Evolutionary conservation across 2,888 invertebrate genomes (phyloP), one percentile per base, ranked within the genome.

Genomic region (Lepidocyrtinus sp.): DNA sequence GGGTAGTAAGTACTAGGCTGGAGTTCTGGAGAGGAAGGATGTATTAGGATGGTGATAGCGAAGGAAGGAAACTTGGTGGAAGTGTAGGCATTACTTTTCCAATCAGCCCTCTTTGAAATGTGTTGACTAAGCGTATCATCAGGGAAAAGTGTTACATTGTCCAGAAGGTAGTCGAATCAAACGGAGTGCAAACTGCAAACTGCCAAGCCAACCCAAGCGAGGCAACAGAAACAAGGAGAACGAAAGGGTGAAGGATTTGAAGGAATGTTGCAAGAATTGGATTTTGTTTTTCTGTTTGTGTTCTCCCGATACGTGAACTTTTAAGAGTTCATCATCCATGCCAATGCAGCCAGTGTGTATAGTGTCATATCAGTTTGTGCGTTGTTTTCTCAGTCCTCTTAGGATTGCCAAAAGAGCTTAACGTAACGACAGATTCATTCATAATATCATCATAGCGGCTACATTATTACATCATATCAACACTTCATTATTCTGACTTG

Each of bases 61-160:
- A 19, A 27, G 63, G 24, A 24, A 75, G 26, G n/a, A 5, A 17
- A 26, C 36, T 27, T 69, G 67, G 22, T 63, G 50, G 68, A 77
- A 79, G 79, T 74, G 69, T 73, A 79, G 73, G 78, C 77, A 78
- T 79, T 79, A 74, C 69, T 79, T 74, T 69, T 79, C 69, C 79
- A 79, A 79, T 79, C 79, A 79, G 73, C 74, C 79, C 69, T 74
- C 63, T 59, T 17, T 25, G 74, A 27, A 79, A 79, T 74, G 79
- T 79, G 79, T 79, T 79, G 79, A 79, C 79, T 79, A 74, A 73
- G 79, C 79, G 74, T 74, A 79, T 79, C 70, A 27, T 26, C 22
- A 46, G 62, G 61, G 61, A 55, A 64, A 79, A 69, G 79, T 79
- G 74, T 74, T 74, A 79, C 79, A 63, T 69, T 79, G 79, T 79